phyloP scores from a whole-genome alignment of 2,113 vertebrate species.

The Haemorhous mexicanus region DNA sequence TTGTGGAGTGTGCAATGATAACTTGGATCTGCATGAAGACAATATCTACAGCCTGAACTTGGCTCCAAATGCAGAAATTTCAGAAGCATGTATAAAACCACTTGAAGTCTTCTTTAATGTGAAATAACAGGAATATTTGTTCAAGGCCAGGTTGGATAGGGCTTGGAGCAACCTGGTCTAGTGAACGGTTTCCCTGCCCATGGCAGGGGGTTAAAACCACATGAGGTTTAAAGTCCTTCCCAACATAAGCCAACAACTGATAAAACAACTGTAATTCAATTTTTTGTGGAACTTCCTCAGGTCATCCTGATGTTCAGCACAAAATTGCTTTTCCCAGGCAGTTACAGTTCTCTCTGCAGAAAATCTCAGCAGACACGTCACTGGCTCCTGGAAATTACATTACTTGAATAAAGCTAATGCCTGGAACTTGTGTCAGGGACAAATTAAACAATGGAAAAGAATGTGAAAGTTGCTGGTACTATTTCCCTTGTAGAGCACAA shows the following conservation, averaged over 20 bases:
- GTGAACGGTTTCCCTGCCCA: neutral
- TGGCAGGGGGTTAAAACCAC: neutral
- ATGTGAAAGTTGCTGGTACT: neutral
- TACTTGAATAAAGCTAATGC: neutral
- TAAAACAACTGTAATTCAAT: neutral
- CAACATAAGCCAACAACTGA: neutral
- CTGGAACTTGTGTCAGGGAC: neutral
- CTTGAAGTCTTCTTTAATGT: neutral
- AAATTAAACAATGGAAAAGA: neutral
- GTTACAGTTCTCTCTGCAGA: neutral
- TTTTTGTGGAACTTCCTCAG: neutral
- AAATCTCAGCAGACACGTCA: neutral
- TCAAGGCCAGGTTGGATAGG: neutral
- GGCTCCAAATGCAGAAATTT: neutral
- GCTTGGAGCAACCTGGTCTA: neutral
- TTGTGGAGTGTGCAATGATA: rapidly evolving
- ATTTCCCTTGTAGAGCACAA: conserved; percentile 78
- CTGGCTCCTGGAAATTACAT: neutral
- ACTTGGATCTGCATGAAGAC: neutral
- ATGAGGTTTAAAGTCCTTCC: neutral
- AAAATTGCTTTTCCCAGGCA: neutral
- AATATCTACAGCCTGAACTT: neutral
- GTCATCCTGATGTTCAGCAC: neutral
- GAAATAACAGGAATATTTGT: neutral
- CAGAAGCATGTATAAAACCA: neutral